Percentiles rank a stretch among this genome's conserved stretches.
Conservation (phyloP, 2,888 invertebrate species). For the Plebejus argus region DNA sequence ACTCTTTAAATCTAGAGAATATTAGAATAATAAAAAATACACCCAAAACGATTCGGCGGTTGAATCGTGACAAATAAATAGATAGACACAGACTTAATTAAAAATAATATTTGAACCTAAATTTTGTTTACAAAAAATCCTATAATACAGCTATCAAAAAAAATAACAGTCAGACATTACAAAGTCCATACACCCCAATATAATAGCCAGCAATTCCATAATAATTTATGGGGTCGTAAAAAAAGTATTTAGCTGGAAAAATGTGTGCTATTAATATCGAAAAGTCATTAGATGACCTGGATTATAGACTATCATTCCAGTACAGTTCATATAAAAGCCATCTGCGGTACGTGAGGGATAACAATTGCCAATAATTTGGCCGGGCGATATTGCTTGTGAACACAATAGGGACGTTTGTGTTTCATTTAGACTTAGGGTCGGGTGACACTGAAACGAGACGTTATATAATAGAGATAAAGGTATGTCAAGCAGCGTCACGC, state of each 20-base stretch:
- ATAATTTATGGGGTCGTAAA: conserved; percentile 24
- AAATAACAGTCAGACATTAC: not conserved
- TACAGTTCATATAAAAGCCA: conserved; percentile 38
- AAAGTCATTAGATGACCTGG: conserved; percentile 41
- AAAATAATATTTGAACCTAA: too few relatives aligned
- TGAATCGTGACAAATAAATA: too few relatives aligned
- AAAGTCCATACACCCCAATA: not conserved
- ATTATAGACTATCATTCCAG: conserved; percentile 40
- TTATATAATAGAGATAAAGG: too few relatives aligned
- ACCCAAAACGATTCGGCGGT: too few relatives aligned
- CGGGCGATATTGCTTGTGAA: conserved; percentile 23
- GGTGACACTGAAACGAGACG: not conserved
- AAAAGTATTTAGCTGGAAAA: conserved; percentile 29
- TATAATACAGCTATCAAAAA: too few relatives aligned
- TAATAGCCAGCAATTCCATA: not conserved
- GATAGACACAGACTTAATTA: too few relatives aligned
- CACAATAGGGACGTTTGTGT: conserved; percentile 22
- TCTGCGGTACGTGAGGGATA: conserved; percentile 39
- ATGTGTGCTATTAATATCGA: conserved; percentile 41
- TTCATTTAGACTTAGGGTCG: not conserved
- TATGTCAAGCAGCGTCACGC: too few relatives aligned
- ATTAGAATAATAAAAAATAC: too few relatives aligned
- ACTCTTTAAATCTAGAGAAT: too few relatives aligned
- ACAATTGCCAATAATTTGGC: conserved; percentile 40
- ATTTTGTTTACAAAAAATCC: too few relatives aligned